Conservation (phyloP, 2,797 vertebrate species). For the Delichon dasypus region DNA sequence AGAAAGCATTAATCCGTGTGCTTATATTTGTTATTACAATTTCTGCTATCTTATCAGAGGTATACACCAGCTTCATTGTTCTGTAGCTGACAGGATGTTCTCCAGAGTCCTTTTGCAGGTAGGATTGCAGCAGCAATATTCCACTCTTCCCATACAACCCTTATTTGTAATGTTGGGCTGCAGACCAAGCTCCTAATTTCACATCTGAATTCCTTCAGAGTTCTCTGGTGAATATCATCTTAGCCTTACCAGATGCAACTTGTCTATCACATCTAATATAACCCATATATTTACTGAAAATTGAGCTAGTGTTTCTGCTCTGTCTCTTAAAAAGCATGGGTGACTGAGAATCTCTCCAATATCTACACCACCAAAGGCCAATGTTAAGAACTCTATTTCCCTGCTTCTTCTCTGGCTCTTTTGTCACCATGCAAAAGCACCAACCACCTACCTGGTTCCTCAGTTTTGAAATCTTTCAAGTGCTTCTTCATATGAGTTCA, state of each 20-base stretch:
- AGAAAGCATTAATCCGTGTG: not conserved
- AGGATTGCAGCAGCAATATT: not conserved
- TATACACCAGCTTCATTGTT: not conserved
- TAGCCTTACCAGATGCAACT: not conserved
- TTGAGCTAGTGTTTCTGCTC: not conserved
- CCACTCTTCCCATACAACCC: accelerated
- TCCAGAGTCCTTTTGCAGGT: not conserved
- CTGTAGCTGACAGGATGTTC: not conserved
- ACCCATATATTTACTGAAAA: conserved; percentile 8
- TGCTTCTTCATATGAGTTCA: not conserved
- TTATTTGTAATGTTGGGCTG: not conserved
- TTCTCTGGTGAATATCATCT: not conserved
- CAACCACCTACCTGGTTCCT: not conserved
- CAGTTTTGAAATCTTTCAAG: not conserved
- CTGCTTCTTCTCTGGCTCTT: not conserved
- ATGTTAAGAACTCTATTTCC: not conserved
- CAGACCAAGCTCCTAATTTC: not conserved
- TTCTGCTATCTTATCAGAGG: not conserved
- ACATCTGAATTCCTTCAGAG: not conserved
- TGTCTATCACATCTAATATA: not conserved
- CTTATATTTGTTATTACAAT: not conserved
- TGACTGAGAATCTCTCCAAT: not conserved
- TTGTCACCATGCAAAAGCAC: not conserved
- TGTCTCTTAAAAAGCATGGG: not conserved
- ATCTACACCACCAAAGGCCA: not conserved